Percentiles rank a stretch among this genome's conserved stretches.
Evolutionary conservation across 2,113 vertebrate species (phyloP).

Genomic region (Camelus bactrianus): DNA sequence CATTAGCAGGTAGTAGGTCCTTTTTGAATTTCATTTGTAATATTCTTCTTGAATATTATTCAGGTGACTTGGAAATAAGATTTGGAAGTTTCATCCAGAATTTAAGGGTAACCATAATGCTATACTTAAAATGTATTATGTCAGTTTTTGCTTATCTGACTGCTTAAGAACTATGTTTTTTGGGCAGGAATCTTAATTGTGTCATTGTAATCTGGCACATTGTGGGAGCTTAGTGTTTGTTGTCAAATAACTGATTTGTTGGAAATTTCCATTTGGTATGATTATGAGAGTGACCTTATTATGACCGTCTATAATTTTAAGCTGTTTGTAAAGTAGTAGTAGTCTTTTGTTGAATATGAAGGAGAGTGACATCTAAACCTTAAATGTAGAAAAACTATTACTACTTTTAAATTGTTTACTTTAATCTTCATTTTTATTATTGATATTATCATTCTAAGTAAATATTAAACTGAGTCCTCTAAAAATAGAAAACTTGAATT

Average conservation of each 20-base stretch:
- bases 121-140: neutral
- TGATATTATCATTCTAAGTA: neutral
- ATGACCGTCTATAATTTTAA: neutral
- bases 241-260: constrained; percentile 25
- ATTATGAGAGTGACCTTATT: constrained; percentile 30
- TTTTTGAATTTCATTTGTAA: constrained; percentile 29
- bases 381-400: neutral
- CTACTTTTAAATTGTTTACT: neutral
- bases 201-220: neutral
- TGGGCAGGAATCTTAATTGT: constrained; percentile 52
- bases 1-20: constrained; percentile 92
- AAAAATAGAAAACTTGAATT: constrained; percentile 42
- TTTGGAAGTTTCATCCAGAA: neutral
- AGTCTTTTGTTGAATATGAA: constrained; percentile 26
- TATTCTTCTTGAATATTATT: neutral
- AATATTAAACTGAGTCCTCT: constrained; percentile 28
- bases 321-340: neutral
- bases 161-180: constrained; percentile 7
- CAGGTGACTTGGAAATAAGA: constrained; percentile 19
- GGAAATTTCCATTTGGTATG: neutral
- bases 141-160: neutral
- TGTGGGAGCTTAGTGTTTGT: neutral
- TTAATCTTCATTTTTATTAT: constrained; percentile 53
- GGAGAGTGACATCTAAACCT: neutral
- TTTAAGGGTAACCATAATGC: neutral